Conservation (phyloP, 1,140 invertebrate genomes). For the Sycobia sp. region DNA sequence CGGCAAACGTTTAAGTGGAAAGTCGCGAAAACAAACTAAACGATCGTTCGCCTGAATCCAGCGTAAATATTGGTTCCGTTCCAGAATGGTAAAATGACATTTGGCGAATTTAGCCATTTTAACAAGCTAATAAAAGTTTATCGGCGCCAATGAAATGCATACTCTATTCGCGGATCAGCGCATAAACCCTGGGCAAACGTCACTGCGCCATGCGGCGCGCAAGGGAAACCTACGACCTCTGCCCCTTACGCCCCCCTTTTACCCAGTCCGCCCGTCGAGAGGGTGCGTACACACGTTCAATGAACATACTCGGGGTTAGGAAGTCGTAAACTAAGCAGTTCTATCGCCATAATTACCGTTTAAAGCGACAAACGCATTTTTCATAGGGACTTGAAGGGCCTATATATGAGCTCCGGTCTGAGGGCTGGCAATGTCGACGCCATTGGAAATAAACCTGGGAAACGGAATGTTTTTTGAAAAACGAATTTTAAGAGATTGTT, state of each 20-base stretch:
- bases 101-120: background rate
- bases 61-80: no score
- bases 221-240: no score
- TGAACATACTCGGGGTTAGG: background rate
- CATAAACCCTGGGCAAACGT: background rate
- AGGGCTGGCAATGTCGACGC: no score
- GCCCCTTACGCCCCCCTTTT: background rate
- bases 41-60: no score
- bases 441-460: no score
- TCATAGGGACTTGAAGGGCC: no score
- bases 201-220: background rate
- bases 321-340: background rate
- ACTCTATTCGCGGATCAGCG: background rate
- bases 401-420: no score
- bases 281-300: background rate
- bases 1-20: no score
- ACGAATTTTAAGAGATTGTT: no score
- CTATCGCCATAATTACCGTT: background rate
- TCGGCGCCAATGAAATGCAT: background rate
- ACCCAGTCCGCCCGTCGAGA: background rate
- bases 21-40: no score
- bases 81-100: no score
- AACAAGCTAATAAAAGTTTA: constrained; percentile 12
- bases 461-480: no score
- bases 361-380: background rate